Conservation (phyloP, 2,888 invertebrate species). For the Neocrepidodera transversa region DNA sequence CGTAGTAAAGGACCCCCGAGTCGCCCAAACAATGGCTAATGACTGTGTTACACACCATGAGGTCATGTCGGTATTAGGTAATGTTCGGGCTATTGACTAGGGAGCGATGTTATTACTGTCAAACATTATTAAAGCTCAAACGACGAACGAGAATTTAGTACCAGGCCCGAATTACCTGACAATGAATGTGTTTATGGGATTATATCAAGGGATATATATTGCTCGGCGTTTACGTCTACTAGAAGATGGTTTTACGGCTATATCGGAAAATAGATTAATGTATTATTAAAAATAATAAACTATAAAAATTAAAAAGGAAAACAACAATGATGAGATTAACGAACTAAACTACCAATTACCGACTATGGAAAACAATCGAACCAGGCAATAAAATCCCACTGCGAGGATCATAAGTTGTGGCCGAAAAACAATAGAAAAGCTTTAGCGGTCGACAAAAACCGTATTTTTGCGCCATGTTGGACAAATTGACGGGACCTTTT, state of each 20-base stretch:
- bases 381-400: constrained; percentile 36
- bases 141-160: constrained; percentile 44
- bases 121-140: constrained; percentile 51
- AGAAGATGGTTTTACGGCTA: constrained; percentile 24
- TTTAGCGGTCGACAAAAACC: constrained; percentile 39
- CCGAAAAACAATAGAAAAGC: constrained; percentile 39
- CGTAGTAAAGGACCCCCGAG: constrained; percentile 30
- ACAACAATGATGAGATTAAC: no score
- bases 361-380: constrained; percentile 19
- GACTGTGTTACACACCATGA: constrained; percentile 55
- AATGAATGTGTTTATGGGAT: constrained; percentile 45
- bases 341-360: background rate
- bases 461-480: constrained; percentile 42
- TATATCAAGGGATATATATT: constrained; percentile 38
- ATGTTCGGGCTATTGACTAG: constrained; percentile 54
- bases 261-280: no score
- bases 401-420: constrained; percentile 33
- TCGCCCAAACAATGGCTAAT: constrained; percentile 54
- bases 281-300: no score
- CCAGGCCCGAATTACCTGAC: constrained; percentile 43
- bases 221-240: constrained; percentile 30
- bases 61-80: constrained; percentile 55
- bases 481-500: constrained; percentile 20
- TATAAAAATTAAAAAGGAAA: no score
- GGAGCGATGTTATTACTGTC: constrained; percentile 52